Evolutionary conservation across 1,140 invertebrate species (phyloP).

Genomic region (Leptoteleia sp.): DNA sequence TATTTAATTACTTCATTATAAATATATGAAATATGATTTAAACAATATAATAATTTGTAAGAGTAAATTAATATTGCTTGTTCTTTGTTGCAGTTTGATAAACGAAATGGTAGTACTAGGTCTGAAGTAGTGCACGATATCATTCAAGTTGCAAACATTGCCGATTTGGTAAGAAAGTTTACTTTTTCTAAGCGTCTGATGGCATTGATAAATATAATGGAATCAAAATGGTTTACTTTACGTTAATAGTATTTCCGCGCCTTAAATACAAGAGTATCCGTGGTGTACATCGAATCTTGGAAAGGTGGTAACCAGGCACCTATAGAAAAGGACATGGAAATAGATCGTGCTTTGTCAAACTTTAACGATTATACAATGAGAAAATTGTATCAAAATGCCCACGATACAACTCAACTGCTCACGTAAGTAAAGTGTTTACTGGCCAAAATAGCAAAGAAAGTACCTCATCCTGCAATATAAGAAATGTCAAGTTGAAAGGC

Average conservation of each 20-base stretch:
- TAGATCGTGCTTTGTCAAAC: conserved; percentile 90
- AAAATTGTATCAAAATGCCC: conserved; percentile 90
- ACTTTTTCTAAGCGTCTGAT: conserved; percentile 12
- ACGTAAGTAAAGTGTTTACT: conserved; percentile 86
- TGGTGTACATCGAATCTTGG: conserved; percentile 98
- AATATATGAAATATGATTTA: too few relatives aligned
- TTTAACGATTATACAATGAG: conserved; percentile 94
- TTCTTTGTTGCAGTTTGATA: conserved; percentile 86
- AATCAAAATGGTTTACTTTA: too few relatives aligned
- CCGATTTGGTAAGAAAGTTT: conserved; percentile 90
- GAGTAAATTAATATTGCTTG: too few relatives aligned
- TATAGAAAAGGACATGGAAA: conserved; percentile 91
- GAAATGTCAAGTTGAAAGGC: too few relatives aligned
- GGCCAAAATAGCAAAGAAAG: conserved; percentile 37
- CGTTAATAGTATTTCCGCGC: conserved; percentile 93
- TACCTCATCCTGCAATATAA: too few relatives aligned
- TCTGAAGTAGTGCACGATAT: conserved; percentile 95
- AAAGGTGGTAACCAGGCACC: conserved; percentile 91
- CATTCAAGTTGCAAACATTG: conserved; percentile 97
- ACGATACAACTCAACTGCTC: conserved; percentile 94
- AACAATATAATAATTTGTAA: too few relatives aligned
- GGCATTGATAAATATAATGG: too few relatives aligned
- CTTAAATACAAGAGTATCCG: conserved; percentile 94
- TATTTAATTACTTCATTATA: too few relatives aligned
- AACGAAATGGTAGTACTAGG: conserved; percentile 93